Evolutionary conservation across 2,888 invertebrate species (phyloP).

Genomic region (Gari tellinella): DNA sequence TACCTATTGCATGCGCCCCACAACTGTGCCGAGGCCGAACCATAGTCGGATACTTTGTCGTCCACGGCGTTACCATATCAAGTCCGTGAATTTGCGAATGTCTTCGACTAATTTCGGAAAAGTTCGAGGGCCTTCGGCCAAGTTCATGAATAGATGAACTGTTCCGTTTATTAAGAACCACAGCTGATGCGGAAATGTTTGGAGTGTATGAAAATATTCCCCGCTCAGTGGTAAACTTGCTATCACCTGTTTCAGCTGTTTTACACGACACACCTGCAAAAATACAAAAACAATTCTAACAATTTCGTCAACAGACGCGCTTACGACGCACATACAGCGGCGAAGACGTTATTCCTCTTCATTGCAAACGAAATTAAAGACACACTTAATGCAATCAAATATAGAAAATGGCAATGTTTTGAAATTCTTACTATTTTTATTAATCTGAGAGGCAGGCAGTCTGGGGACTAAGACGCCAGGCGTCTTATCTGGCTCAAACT

Average conservation of each 20-base stretch:
- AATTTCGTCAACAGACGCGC: too few relatives aligned
- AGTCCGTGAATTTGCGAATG: slow-evolving; percentile 27
- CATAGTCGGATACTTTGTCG: slow-evolving; percentile 70
- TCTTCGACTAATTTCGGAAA: slow-evolving; percentile 11
- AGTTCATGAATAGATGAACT: background rate
- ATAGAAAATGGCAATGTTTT: too few relatives aligned
- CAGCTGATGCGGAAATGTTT: slow-evolving; percentile 42
- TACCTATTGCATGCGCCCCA: slow-evolving; percentile 68
- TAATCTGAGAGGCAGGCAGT: too few relatives aligned
- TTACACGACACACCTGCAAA: slow-evolving; percentile 48
- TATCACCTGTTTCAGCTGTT: slow-evolving; percentile 29
- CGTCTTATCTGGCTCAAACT: too few relatives aligned
- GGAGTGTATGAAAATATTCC: slow-evolving; percentile 70
- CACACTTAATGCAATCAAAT: too few relatives aligned
- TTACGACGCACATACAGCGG: too few relatives aligned
- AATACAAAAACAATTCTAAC: background rate
- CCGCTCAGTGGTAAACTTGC: slow-evolving; percentile 67
- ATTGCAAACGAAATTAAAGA: too few relatives aligned
- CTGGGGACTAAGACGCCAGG: too few relatives aligned
- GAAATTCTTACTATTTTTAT: too few relatives aligned
- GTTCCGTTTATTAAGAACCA: too few relatives aligned
- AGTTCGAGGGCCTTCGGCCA: too few relatives aligned
- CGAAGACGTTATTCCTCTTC: too few relatives aligned
- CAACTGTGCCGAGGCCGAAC: slow-evolving; percentile 72
- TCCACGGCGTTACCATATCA: slow-evolving; percentile 72